phyloP scores from a whole-genome alignment of 2,113 vertebrate species.

The Psilopogon haemacephalus region DNA sequence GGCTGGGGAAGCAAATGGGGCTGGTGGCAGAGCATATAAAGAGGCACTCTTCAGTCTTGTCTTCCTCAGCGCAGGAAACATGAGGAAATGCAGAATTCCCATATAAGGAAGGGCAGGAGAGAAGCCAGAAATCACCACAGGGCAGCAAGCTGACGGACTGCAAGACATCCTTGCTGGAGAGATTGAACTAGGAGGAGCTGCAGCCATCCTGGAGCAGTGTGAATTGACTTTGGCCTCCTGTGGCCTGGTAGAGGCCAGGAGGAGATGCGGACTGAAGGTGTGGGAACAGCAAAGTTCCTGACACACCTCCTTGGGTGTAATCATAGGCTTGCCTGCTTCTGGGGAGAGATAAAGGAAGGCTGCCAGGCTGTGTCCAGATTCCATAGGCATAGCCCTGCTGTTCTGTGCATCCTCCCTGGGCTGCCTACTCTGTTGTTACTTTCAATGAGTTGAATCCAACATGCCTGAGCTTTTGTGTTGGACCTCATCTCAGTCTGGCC shows the following conservation, averaged over 20 bases:
- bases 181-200: not conserved
- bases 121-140: not conserved
- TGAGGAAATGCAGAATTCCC: not conserved
- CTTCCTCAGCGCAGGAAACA: not conserved
- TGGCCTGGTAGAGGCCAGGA: accelerated
- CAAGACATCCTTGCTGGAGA: not conserved
- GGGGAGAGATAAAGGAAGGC: not conserved
- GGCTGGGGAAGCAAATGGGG: accelerated
- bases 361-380: not conserved
- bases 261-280: not conserved
- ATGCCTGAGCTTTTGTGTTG: not conserved
- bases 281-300: not conserved
- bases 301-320: not conserved
- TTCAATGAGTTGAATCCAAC: not conserved
- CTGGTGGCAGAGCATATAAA: not conserved
- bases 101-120: not conserved
- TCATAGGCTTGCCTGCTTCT: not conserved
- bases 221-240: not conserved
- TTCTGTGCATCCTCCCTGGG: not conserved
- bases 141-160: not conserved
- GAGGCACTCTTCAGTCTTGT: not conserved
- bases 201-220: accelerated
- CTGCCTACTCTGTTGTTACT: not conserved
- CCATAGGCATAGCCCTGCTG: accelerated
- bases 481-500: not conserved